Base-by-base conservation (phyloP, 2,888 invertebrate genomes). In the Meiosimyza decipiens region DNA sequence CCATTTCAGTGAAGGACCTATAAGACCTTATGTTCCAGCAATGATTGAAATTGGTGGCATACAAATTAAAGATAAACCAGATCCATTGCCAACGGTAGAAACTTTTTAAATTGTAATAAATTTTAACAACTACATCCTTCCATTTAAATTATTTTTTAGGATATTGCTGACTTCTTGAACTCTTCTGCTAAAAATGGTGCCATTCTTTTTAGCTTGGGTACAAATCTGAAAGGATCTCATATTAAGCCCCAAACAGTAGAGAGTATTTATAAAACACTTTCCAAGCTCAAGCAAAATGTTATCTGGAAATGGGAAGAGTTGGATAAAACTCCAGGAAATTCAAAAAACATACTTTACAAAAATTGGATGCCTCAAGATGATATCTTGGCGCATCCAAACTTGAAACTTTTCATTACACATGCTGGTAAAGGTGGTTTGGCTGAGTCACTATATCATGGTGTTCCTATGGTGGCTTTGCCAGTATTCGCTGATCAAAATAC, bases 331-430 rank as follows among this genome's bases (percentile, higher is more conserved):
- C 84, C 84, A 0, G 86, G 85, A 4, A 82, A 86, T 11, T 83
- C 89, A 0, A 57, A 80, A 0, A 89, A 89, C 74, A 88, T 89
- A 0, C 81, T 86, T 13, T 84, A 87, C 49, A 80, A 81, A 72
- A 90, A 91, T 76, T 93, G 93, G 93, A 80, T 93, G 51, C 93
- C 93, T 0, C 93, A 93, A 80, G 90, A 89, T 74, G 91, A 91
- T 77, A 89, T 92, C 55, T 83, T 92, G 84, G 90, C 89, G 0
- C 91, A 91, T 83, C 89, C 89, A 0, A 91, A 90, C 69, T 79
- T 89, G 12, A 89, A 88, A 80, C 81, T 90, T 0, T 92, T 93
- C 79, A 89, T 93, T 78, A 90, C 91, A 0, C 92, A 92, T 79
- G 92, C 92, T 6, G 92, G 92, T 5, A 87, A 91, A 73, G 90